These are phyloP conservation scores for Drosophila neoperkinsi DNA, from an alignment of 2,888 invertebrate genomes.

Conservation along the genomic window DNA sequence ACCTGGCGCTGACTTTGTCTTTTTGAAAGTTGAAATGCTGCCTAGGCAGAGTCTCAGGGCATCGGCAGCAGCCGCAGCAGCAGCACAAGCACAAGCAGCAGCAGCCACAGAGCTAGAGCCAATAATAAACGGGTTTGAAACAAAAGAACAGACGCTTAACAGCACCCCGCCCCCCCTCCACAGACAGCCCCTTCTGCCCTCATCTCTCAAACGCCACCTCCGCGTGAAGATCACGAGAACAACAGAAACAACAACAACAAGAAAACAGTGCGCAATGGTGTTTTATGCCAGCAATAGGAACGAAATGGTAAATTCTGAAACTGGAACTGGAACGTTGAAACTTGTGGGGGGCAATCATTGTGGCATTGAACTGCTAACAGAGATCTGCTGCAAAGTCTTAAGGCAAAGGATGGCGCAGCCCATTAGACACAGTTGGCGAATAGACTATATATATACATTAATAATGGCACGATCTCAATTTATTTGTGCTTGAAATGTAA, in stretches of 20 bases:
- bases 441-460: not conserved
- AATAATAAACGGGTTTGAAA: conserved; percentile 75
- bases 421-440: not conserved
- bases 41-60: conserved; percentile 49
- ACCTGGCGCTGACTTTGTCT: conserved; percentile 69
- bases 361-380: conserved; percentile 39
- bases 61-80: conserved; percentile 24
- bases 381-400: conserved; percentile 13
- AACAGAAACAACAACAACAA: conserved; percentile 19
- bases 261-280: conserved; percentile 35
- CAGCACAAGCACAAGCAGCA: not conserved
- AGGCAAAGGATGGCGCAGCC: conserved; percentile 22
- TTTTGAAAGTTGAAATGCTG: conserved; percentile 73
- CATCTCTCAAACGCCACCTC: conserved; percentile 19
- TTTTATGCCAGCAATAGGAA: conserved; percentile 37
- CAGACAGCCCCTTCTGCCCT: not conserved
- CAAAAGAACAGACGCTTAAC: conserved; percentile 74
- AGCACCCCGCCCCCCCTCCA: conserved; percentile 8
- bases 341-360: conserved; percentile 31
- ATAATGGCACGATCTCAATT: conserved; percentile 9
- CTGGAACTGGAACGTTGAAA: conserved; percentile 52
- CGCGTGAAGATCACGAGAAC: conserved; percentile 68
- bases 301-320: conserved; percentile 60
- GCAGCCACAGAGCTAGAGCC: conserved; percentile 51
- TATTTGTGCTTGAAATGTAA: conserved; percentile 1